phyloP scores from a whole-genome alignment of 1,140 invertebrate genomes.

The Galleria mellonella region DNA sequence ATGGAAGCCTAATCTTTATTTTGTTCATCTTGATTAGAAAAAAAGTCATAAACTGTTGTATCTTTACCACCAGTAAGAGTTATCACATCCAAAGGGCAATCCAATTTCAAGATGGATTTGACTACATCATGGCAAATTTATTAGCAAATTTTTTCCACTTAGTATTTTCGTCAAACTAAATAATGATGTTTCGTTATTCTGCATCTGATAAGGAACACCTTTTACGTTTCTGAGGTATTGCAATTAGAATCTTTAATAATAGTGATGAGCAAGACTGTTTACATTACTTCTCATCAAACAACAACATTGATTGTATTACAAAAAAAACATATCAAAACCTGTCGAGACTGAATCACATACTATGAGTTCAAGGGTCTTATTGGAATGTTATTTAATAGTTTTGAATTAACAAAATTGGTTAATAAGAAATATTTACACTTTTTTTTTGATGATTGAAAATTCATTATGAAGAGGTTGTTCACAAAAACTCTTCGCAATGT shows the following conservation, averaged over 20 bases:
- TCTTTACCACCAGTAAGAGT: constrained; percentile 10
- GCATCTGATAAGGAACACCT: constrained; percentile 18
- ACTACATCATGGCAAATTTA: constrained; percentile 17
- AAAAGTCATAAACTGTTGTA: constrained; percentile 8
- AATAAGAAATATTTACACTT: constrained; percentile 10
- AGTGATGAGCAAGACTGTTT: constrained; percentile 10
- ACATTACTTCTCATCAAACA: constrained; percentile 14
- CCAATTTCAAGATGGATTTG: constrained; percentile 11
- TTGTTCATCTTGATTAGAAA: constrained; percentile 13
- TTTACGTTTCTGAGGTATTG: constrained; percentile 19
- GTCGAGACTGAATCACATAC: constrained; percentile 19
- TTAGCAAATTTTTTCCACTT: constrained; percentile 26
- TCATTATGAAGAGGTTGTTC: constrained; percentile 12
- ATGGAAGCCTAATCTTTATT: not conserved
- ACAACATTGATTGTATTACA: constrained; percentile 4
- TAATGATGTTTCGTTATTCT: constrained; percentile 13
- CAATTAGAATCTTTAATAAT: constrained; percentile 15
- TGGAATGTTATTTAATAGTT: constrained; percentile 16
- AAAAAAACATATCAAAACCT: constrained; percentile 1
- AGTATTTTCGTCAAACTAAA: constrained; percentile 12
- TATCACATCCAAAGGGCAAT: constrained; percentile 18
- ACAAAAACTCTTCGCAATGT: constrained; percentile 2
- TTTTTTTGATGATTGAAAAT: constrained; percentile 11
- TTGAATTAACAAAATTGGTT: constrained; percentile 9
- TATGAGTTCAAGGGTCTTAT: constrained; percentile 13